Evolutionary conservation across 2,888 invertebrate species (phyloP), one percentile per base, ranked within the genome.

Genomic region (Strigamia maritima): DNA sequence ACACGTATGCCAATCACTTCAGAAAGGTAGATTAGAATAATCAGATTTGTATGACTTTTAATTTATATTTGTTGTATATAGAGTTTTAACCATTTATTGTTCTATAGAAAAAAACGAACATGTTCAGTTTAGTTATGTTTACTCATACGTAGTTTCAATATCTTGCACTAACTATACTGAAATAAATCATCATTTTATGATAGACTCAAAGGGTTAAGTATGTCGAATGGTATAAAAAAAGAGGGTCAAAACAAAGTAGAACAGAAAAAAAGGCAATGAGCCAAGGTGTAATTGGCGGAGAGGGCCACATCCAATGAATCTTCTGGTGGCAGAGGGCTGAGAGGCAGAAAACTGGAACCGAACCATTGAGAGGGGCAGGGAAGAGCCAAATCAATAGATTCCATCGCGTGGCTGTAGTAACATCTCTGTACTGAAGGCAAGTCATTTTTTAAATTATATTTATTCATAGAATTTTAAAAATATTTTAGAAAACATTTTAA

Each of bases 351-450:
- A 70, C 70, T 70, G 70, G 70, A 70, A 70, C 70, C 28, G 28
- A 70, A 70, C 70, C 70, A 70, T 70, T 70, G 70, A 70, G 70
- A 70, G 28, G 28, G 24, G 26, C 70, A 70, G 70, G 70, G 70
- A 70, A 70, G 70, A 26, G 70, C n/a, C 70, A 70, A 70, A 70
- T 70, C 70, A 70, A 70, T 70, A 70, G 70, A 70, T 70, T 70
- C 70, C 70, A 70, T 70, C 70, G 70, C 70, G 70, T 70, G 70
- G 70, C 12, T 14, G 26, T 24, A 70, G 70, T 28, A 70, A 70
- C 70, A 70, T 54, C 54, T 54, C 28, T 14, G 1, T 28, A n/a
- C 28, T 28, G 10, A 70, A 70, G 28, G 26, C 70, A 70, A 28
- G 70, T 70, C 12, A 12, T 70, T 70, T 70, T 70, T 70, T 3